A percentile compares a stretch with the other conserved stretches of the same genome.
Conservation (phyloP, 2,113 vertebrate species). For the Channa maculata region DNA sequence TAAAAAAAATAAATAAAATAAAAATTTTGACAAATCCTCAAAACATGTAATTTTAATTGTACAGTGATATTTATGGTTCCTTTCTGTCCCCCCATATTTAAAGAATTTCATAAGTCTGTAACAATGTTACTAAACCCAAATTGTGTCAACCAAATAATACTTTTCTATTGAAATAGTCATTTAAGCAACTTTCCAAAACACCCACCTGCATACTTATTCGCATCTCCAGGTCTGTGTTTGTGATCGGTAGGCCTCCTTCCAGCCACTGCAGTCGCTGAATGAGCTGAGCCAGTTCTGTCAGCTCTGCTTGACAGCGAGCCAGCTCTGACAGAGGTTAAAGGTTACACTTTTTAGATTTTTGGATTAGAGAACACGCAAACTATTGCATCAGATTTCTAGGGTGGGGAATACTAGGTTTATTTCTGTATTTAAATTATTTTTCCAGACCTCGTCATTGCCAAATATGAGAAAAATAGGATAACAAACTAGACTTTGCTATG, state of each 20-base stretch:
- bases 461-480: too few species aligned
- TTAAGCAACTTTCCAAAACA: not conserved
- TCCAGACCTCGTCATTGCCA: not conserved
- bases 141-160: not conserved
- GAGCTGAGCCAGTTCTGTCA: conserved; percentile 87
- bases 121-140: too few species aligned
- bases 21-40: too few species aligned
- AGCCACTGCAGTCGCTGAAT: conserved; percentile 89
- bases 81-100: too few species aligned
- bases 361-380: too few species aligned
- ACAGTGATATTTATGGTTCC: too few species aligned
- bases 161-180: not conserved
- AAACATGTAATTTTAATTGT: too few species aligned
- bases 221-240: conserved; percentile 79
- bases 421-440: not conserved
- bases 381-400: too few species aligned
- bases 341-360: not conserved
- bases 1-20: conserved; percentile 17
- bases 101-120: too few species aligned
- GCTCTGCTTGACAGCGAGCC: conserved; percentile 86
- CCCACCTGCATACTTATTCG: conserved; percentile 83
- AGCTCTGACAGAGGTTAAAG: conserved; percentile 80
- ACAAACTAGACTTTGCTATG: not conserved
- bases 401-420: not conserved
- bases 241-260: conserved; percentile 87